phyloP scores from a whole-genome alignment of 2,113 vertebrate species.

The Epinephelus cyanopodus region DNA sequence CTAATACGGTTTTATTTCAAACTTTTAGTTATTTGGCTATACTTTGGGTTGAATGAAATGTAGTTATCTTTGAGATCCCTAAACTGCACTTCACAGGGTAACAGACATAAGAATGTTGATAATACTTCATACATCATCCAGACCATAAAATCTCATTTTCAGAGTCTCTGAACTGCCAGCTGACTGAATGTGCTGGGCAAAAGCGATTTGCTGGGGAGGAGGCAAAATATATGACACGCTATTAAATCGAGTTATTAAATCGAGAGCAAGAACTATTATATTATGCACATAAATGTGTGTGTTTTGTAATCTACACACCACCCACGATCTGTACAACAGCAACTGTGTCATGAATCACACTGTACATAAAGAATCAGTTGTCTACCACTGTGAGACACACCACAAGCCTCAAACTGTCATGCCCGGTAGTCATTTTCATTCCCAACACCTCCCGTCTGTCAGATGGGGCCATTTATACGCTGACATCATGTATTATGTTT shows the following conservation, averaged over 20 bases:
- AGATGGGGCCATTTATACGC: neutral
- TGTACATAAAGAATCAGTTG: neutral
- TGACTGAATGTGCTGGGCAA: neutral
- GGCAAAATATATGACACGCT: neutral
- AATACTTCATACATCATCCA: neutral
- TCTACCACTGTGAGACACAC: neutral
- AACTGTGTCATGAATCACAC: neutral
- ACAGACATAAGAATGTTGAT: neutral
- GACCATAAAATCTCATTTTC: neutral
- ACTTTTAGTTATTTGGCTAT: no score
- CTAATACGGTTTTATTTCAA: no score
- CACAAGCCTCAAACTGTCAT: neutral
- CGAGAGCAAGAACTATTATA: neutral
- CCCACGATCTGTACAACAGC: neutral
- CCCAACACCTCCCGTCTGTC: neutral
- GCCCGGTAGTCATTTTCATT: neutral
- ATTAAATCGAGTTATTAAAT: neutral
- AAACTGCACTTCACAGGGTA: neutral
- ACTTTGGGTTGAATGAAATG: no score
- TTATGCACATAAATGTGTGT: neutral
- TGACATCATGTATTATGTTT: neutral
- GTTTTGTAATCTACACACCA: neutral
- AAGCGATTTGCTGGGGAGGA: neutral
- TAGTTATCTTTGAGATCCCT: neutral
- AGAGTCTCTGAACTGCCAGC: neutral